Percentiles rank a stretch among this genome's conserved stretches.
These are phyloP conservation scores for Mythimna impura DNA, from an alignment of 2,888 invertebrate species.

Conservation along the genomic window DNA sequence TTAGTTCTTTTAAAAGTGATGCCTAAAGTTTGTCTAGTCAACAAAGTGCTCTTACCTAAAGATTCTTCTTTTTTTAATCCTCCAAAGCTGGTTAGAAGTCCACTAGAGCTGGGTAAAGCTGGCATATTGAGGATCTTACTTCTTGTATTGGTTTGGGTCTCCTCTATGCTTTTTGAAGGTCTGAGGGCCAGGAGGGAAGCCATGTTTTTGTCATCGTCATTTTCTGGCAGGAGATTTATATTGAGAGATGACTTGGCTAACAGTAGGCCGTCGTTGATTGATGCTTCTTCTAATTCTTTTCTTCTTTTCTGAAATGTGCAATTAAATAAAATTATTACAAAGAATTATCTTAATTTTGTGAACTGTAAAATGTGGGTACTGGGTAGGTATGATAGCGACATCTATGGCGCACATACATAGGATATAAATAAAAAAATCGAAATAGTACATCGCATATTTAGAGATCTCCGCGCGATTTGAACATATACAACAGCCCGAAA, in stretches of 20 bases:
- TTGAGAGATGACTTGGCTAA: conserved; percentile 94
- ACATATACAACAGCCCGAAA: no score
- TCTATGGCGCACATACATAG: no score
- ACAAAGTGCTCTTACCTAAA: conserved; percentile 77
- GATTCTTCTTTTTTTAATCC: conserved; percentile 90
- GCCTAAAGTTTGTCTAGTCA: conserved; percentile 83
- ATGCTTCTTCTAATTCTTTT: conserved; percentile 93
- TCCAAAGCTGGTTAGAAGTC: conserved; percentile 86
- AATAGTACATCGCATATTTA: no score
- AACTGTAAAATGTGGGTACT: no score
- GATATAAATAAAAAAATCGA: no score
- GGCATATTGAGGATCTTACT: conserved; percentile 89
- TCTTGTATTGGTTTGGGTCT: conserved; percentile 88
- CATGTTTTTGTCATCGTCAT: conserved; percentile 94
- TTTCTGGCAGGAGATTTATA: conserved; percentile 94
- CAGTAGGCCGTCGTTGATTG: conserved; percentile 92
- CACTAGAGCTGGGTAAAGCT: conserved; percentile 90
- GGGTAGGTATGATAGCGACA: no score
- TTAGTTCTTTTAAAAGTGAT: conserved; percentile 80
- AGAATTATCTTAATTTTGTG: neutral
- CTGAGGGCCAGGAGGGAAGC: conserved; percentile 94
- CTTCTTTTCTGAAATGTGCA: conserved; percentile 90
- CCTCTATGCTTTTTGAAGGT: conserved; percentile 91
- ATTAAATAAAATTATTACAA: neutral
- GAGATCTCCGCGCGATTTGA: no score